Base-by-base conservation (phyloP, 2,113 vertebrate species). In the Pteronura brasiliensis region DNA sequence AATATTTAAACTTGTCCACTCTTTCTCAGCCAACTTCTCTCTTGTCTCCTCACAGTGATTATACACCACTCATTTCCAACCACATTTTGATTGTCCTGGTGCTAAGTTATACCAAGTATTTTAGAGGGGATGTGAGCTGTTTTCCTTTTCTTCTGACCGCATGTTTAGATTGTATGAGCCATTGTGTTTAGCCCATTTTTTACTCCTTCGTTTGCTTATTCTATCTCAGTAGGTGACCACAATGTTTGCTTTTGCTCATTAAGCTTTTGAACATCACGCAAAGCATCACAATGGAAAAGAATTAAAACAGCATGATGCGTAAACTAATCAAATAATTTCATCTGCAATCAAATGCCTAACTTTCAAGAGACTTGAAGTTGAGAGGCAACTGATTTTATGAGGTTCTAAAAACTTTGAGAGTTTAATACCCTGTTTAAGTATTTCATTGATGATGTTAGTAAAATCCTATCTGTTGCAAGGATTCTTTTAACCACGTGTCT, bases 201-300 rank as follows among this genome's bases (percentile, higher is more conserved):
- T 81, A 59, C 85, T 92, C 82, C 91, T 88, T 21, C 17, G 29
- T 80, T 94, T 92, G 96, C 57, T 97, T 92, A 84, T 80, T 49
- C 44, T 20, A 39, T 88, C 93, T 87, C 91, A 72, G 87, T 71
- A 90, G 93, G 76, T 47, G 89, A 83, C 61, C 69, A 67, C 90
- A 87, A 7, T 80, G 88, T 94, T 97, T 97, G 95, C 83, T 95
- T 98, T 95, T 85, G 23, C 47, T 97, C 93, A 77, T 88, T 81
- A 92, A 96, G 82, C 29, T 65, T 85, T 85, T 92, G 94, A 94
- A 90, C 42, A 61, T 93, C 55, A 72, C 29, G 11, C 71, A 79
- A 92, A 96, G 61, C 36, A 49, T 82, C 90, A 52, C 34, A 44
- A 88, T 76, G 76, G 84, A 81, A n/a, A 65, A 90, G 34, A 36